Evolutionary conservation across 2,113 vertebrate genomes (phyloP).

Genomic region (Ageneiosus marmoratus): DNA sequence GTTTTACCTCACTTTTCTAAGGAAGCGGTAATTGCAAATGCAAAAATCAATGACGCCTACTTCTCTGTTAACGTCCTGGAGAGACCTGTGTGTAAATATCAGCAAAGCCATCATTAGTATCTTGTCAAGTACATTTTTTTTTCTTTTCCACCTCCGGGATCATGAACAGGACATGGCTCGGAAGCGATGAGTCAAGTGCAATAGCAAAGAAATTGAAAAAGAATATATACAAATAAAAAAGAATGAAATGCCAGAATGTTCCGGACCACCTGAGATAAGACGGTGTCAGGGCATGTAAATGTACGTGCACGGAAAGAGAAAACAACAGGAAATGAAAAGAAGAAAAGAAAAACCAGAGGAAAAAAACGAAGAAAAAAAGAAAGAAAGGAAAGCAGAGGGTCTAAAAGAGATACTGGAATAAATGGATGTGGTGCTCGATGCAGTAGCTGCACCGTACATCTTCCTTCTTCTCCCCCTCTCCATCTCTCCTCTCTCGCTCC

Average conservation of each 20-base stretch:
- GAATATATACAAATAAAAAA: not conserved
- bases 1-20: not conserved
- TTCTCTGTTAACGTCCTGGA: constrained; percentile 39
- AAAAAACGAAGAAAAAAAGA: not conserved
- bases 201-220: not conserved
- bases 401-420: constrained; percentile 13
- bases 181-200: not conserved
- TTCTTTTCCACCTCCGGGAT: not conserved
- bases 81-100: constrained; percentile 31
- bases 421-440: constrained; percentile 34
- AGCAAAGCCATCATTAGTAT: constrained; percentile 20
- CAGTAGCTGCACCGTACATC: not conserved
- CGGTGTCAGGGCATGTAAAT: not conserved
- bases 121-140: not conserved
- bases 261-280: constrained; percentile 27
- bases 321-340: not conserved
- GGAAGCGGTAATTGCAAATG: constrained; percentile 24
- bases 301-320: not conserved
- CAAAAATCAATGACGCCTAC: constrained; percentile 44
- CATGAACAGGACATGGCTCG: not conserved
- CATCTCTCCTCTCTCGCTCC: constrained; percentile 1
- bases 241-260: constrained; percentile 20
- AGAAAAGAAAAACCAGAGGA: not conserved
- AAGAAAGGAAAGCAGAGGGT: not conserved
- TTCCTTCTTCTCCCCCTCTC: not conserved